phyloP scores from a whole-genome alignment of 2,113 vertebrate genomes.

The Sinocyclocheilus anophthalmus region DNA sequence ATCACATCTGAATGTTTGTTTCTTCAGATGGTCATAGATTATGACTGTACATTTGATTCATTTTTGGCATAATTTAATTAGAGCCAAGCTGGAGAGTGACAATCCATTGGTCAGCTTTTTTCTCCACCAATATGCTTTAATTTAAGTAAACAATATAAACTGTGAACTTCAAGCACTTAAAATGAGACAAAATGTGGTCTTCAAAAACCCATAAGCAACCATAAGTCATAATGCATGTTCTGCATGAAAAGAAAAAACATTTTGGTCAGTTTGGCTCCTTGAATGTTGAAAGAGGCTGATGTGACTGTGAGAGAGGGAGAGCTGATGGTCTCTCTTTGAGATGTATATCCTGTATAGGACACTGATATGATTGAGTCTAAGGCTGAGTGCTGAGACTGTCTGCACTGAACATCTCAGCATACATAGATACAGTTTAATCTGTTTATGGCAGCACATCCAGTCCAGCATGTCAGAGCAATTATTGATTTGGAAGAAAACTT shows the following conservation, averaged over 20 bases:
- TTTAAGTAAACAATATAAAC: neutral
- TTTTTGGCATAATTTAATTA: neutral
- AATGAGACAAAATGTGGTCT: neutral
- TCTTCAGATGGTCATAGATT: neutral
- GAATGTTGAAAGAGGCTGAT: slow-evolving; percentile 3
- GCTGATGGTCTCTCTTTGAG: neutral
- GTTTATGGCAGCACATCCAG: slow-evolving; percentile 1
- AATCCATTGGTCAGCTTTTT: neutral
- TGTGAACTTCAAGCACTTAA: neutral
- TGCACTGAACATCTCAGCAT: neutral
- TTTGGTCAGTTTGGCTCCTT: neutral
- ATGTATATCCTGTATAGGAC: neutral
- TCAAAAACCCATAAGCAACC: neutral
- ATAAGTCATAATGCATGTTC: neutral
- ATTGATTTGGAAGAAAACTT: neutral
- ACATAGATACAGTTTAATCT: neutral
- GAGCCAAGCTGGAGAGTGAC: neutral
- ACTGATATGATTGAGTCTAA: neutral
- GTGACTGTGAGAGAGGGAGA: neutral
- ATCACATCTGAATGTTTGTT: neutral
- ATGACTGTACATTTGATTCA: neutral
- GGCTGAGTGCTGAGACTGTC: neutral
- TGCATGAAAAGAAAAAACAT: neutral
- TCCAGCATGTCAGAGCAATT: neutral
- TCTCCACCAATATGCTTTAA: neutral